Percentiles rank a stretch among this genome's conserved stretches.
These are phyloP conservation scores for Pseudomyrmex flavicornis DNA, from an alignment of 1,140 invertebrate species.

Conservation along the genomic window DNA sequence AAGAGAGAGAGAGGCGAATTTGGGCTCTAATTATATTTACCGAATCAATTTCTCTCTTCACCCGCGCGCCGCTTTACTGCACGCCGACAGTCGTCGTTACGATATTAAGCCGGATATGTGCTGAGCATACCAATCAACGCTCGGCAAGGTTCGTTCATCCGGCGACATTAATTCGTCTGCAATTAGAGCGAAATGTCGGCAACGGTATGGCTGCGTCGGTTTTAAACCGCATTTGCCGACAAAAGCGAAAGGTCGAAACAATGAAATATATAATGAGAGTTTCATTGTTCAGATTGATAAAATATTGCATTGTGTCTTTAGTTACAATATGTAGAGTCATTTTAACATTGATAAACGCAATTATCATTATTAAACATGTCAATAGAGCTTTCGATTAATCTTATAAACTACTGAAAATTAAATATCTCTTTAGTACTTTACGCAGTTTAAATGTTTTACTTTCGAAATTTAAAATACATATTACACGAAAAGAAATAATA, in stretches of 20 bases:
- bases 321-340: background rate
- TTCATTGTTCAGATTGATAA: conserved; percentile 2
- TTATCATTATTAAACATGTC: background rate
- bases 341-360: background rate
- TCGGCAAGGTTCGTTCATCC: conserved; percentile 42
- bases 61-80: conserved; percentile 24
- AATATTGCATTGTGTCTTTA: background rate
- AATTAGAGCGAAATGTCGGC: conserved; percentile 68
- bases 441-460: conserved; percentile 3
- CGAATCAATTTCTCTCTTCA: conserved; percentile 51
- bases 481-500: conserved; percentile 3
- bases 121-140: conserved; percentile 70
- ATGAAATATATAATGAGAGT: conserved; percentile 49
- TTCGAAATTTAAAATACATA: background rate
- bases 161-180: conserved; percentile 68
- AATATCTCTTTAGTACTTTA: background rate
- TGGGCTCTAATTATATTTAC: conserved; percentile 56
- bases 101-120: conserved; percentile 61
- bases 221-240: conserved; percentile 7
- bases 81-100: conserved; percentile 55
- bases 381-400: background rate
- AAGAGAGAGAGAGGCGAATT: background rate
- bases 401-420: background rate
- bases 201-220: conserved; percentile 20
- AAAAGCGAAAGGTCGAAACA: conserved; percentile 49